Evolutionary conservation across 2,113 vertebrate species (phyloP).

Genomic region (Phylloscopus trochiloides): DNA sequence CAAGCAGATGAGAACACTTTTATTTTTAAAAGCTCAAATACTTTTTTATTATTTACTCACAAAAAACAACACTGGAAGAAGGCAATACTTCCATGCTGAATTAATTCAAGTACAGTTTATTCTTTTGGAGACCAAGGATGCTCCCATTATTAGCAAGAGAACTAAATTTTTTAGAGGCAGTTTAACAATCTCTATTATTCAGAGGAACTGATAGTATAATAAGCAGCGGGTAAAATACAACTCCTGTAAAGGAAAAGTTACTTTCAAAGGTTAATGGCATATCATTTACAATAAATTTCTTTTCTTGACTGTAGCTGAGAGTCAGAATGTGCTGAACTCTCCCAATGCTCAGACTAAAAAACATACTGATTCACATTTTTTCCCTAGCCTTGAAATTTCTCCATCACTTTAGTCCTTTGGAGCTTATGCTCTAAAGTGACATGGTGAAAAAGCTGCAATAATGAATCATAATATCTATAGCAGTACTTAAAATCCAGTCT

Average conservation of each 20-base stretch:
- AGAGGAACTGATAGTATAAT: not conserved
- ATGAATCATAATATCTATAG: not conserved
- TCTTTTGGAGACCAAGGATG: not conserved
- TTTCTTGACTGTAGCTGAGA: not conserved
- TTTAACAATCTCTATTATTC: not conserved
- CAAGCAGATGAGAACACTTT: not conserved
- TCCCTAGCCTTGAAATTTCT: not conserved
- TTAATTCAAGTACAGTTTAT: not conserved
- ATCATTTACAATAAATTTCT: not conserved
- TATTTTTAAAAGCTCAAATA: not conserved
- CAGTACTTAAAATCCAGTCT: not conserved
- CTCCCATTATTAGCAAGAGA: not conserved
- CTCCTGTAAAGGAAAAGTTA: not conserved
- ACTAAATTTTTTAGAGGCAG: constrained; percentile 1
- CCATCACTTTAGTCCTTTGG: not conserved
- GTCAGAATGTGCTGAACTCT: not conserved
- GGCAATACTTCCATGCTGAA: not conserved
- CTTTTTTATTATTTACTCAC: not conserved
- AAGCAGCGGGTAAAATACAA: not conserved
- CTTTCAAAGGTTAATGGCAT: constrained; percentile 19
- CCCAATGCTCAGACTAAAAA: not conserved
- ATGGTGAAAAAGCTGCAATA: not conserved
- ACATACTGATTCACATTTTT: not conserved
- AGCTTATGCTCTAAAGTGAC: not conserved
- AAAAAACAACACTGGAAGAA: not conserved